phyloP scores from a whole-genome alignment of 2,888 invertebrate species.

The Kryphioiulus occultus region DNA sequence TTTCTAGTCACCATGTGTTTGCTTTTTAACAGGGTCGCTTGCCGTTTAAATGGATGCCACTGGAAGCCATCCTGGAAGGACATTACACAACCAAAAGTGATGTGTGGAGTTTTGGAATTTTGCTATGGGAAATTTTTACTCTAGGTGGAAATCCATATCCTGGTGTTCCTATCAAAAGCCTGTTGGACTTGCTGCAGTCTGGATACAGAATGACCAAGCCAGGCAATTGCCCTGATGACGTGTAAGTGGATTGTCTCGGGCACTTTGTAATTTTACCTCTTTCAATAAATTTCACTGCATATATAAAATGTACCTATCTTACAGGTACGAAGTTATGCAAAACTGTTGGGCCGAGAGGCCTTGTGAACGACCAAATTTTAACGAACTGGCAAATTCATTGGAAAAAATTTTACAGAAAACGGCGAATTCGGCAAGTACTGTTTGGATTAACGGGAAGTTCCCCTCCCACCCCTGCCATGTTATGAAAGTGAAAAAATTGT shows the following conservation, averaged over 20 bases:
- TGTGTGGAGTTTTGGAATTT: slow-evolving; percentile 60
- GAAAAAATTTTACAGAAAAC: slow-evolving; percentile 9
- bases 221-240: slow-evolving; percentile 41
- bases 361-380: neutral
- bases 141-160: slow-evolving; percentile 61
- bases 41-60: slow-evolving; percentile 59
- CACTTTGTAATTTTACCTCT: too few species aligned
- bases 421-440: neutral
- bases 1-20: too few species aligned
- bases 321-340: slow-evolving; percentile 25
- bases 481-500: too few species aligned
- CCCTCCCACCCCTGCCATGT: too few species aligned
- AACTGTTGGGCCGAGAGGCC: slow-evolving; percentile 39
- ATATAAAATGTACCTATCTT: too few species aligned
- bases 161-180: slow-evolving; percentile 54
- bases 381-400: neutral
- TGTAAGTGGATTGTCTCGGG: too few species aligned
- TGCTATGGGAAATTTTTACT: slow-evolving; percentile 61
- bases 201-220: slow-evolving; percentile 51
- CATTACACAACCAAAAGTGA: slow-evolving; percentile 58
- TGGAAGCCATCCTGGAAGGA: slow-evolving; percentile 58
- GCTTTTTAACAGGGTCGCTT: slow-evolving; percentile 51
- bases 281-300: too few species aligned
- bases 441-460: too few species aligned
- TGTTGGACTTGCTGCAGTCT: slow-evolving; percentile 46